A percentile compares a stretch with the other conserved stretches of the same genome.
Evolutionary conservation across 2,888 invertebrate species (phyloP).

Genomic region (Megastigmus dorsalis): DNA sequence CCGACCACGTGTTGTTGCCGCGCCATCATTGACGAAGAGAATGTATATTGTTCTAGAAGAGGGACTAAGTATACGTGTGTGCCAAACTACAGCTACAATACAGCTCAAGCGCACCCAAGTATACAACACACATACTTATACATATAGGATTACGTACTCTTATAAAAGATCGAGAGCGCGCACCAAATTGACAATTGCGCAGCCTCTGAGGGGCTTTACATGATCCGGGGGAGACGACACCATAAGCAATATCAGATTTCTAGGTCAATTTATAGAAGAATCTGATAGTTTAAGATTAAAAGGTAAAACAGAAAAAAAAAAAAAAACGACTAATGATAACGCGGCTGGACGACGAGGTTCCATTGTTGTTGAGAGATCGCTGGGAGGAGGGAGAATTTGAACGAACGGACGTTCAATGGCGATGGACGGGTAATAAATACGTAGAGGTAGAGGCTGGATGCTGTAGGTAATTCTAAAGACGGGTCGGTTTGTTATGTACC

Average conservation of each 20-base stretch:
- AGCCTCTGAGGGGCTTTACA: constrained; percentile 74
- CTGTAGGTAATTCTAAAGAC: constrained; percentile 23
- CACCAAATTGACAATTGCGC: no score
- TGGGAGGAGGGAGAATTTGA: no score
- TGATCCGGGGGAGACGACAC: constrained; percentile 11
- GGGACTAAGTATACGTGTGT: no score
- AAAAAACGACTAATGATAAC: no score
- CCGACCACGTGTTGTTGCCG: constrained; percentile 11
- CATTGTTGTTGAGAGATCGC: no score
- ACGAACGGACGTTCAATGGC: neutral
- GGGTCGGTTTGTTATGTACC: constrained; percentile 24
- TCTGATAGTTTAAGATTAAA: constrained; percentile 66
- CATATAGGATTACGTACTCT: constrained; percentile 50
- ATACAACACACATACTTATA: no score
- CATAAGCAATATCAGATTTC: constrained; percentile 74
- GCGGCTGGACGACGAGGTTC: no score
- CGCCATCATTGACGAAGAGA: constrained; percentile 21
- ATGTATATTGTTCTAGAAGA: constrained; percentile 15
- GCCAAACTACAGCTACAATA: no score
- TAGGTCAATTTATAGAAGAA: constrained; percentile 72
- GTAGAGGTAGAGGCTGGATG: neutral
- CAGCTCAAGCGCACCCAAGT: no score
- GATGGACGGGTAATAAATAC: constrained; percentile 17
- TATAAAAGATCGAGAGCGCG: no score
- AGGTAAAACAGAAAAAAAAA: no score